A percentile compares a stretch with the other conserved stretches of the same genome.
phyloP scores from a whole-genome alignment of 2,888 invertebrate genomes.

The Parnassius orleans region DNA sequence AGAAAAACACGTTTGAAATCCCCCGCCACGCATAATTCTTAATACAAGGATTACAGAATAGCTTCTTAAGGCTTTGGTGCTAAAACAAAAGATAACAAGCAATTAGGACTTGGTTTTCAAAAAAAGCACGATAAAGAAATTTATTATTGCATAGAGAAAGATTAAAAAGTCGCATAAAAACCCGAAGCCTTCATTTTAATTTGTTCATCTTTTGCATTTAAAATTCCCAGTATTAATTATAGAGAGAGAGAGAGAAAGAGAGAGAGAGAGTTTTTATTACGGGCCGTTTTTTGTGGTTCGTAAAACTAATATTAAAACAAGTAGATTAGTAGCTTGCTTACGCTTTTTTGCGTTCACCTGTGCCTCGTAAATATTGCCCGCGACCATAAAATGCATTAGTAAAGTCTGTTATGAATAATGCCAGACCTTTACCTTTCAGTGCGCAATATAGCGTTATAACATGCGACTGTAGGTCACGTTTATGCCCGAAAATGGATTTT shows the following conservation, averaged over 20 bases:
- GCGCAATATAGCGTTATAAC: conserved; percentile 40
- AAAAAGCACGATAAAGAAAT: conserved; percentile 41
- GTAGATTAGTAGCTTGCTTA: conserved; percentile 56
- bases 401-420: conserved; percentile 72
- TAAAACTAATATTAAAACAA: conserved; percentile 49
- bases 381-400: conserved; percentile 75
- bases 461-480: conserved; percentile 38
- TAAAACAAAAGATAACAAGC: conserved; percentile 75
- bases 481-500: background rate
- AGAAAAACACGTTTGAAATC: conserved; percentile 74
- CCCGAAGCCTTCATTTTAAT: conserved; percentile 28
- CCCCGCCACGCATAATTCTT: conserved; percentile 75
- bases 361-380: conserved; percentile 69
- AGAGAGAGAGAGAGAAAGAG: too few species aligned
- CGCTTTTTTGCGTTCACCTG: conserved; percentile 63
- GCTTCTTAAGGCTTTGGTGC: conserved; percentile 72
- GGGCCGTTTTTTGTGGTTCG: conserved; percentile 15
- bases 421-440: conserved; percentile 45
- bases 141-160: conserved; percentile 33
- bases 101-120: conserved; percentile 52
- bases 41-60: conserved; percentile 75
- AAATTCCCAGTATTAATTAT: background rate
- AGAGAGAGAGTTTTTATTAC: background rate
- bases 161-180: background rate
- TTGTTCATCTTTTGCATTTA: conserved; percentile 25